Percentiles rank a stretch among this genome's conserved stretches.
These are phyloP conservation scores for Lasaia peninsularis DNA, from an alignment of 1,140 invertebrate species.

Conservation along the genomic window DNA sequence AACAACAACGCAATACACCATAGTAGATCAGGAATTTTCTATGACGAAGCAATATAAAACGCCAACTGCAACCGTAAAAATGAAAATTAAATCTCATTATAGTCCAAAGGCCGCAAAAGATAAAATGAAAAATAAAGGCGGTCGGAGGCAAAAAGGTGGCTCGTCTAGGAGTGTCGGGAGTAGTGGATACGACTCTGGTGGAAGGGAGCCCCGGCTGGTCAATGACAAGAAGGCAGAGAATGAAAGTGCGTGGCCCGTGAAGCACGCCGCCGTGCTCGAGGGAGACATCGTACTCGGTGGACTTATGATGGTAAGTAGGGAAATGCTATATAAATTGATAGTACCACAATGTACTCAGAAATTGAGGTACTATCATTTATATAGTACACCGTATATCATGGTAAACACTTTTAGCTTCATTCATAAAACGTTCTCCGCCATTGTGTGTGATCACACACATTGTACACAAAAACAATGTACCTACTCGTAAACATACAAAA, in stretches of 20 bases:
- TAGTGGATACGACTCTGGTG: not conserved
- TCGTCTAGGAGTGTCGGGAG: conserved; percentile 23
- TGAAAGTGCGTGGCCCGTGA: conserved; percentile 86
- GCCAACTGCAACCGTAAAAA: not conserved
- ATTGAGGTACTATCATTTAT: no score
- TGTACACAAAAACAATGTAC: no score
- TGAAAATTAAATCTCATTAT: not conserved
- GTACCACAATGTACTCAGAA: no score
- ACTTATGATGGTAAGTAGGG: conserved; percentile 91
- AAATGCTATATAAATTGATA: no score
- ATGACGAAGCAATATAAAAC: not conserved
- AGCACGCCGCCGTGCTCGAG: conserved; percentile 89
- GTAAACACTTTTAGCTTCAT: no score
- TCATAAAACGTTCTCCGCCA: no score
- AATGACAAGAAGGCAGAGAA: conserved; percentile 45
- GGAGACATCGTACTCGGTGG: conserved; percentile 92
- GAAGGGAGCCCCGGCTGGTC: conserved; percentile 16
- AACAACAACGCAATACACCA: not conserved
- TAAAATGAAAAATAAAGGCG: conserved; percentile 3
- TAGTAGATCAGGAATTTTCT: not conserved
- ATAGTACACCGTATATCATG: no score
- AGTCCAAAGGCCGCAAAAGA: not conserved
- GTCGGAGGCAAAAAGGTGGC: not conserved
- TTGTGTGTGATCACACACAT: no score
- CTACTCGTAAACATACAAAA: no score